Evolutionary conservation across 1,140 invertebrate genomes (phyloP), one percentile per base, ranked within the genome.

Genomic region (Tyrophagus putrescentiae): DNA sequence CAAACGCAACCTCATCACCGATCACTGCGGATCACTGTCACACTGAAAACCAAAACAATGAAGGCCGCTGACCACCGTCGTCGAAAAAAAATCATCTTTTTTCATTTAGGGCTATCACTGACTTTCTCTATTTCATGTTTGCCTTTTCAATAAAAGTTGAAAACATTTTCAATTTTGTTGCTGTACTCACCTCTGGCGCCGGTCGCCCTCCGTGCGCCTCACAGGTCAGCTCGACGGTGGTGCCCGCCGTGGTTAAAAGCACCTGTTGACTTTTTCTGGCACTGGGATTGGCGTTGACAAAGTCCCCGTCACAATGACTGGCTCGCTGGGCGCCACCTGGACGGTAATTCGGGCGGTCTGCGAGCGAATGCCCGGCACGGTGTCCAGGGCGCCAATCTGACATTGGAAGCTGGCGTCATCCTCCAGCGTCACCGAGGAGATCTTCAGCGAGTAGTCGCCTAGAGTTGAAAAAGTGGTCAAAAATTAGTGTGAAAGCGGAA

Each of bases 161-260:
- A n/a, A n/a, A n/a, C n/a, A n/a, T n/a, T n/a, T n/a, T n/a, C n/a
- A n/a, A n/a, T n/a, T n/a, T n/a, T n/a, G n/a, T n/a, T n/a, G n/a
- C n/a, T n/a, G 25, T 64, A 60, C 76, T 81, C 78, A 84, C 84
- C 79, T 90, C 85, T 13, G 90, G 86, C 0, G 87, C 83, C n/a
- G 91, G 91, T 71, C 93, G 94, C 42, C 90, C 90, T 25, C 82
- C 87, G 60, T 81, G 75, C 61, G 88, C 90, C 31, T 87, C 78
- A 72, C 91, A 95, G 66, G 90, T 87, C 67, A 96, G 75, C 70
- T 88, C 84, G 48, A 91, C 83, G 67, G 85, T 84, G 62, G 82
- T 79, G 71, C 92, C 88, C 70, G 91, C 87, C 1, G 85, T 88
- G 31, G 85, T 87, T 41, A 83, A 78, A 64, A 88, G 78, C 25